A percentile compares a stretch with the other conserved stretches of the same genome.
These are phyloP conservation scores for Platalea minor DNA, from an alignment of 2,797 vertebrate species.

Conservation along the genomic window DNA sequence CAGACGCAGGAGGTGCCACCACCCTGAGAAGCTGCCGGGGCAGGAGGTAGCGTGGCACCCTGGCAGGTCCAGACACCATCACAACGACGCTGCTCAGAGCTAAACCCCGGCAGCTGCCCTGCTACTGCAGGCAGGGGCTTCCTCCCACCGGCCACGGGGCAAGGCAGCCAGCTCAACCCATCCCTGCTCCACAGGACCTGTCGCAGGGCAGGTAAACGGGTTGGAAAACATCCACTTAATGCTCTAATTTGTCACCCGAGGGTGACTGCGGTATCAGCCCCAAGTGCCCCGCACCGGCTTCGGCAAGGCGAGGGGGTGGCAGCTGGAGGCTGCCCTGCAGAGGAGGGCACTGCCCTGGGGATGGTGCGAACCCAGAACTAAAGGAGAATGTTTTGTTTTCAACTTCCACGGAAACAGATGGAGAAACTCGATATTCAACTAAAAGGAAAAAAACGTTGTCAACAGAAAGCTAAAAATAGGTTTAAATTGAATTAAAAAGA, in stretches of 20 bases:
- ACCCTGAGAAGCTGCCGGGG: neutral
- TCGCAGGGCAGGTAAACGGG: neutral
- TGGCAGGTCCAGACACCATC: neutral
- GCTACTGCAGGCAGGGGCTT: neutral
- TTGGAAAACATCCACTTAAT: neutral
- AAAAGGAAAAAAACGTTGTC: conserved; percentile 85
- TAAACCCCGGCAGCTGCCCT: neutral
- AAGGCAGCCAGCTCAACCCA: neutral
- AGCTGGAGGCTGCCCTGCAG: conserved; percentile 31
- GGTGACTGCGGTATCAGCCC: neutral
- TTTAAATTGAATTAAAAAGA: conserved; percentile 85
- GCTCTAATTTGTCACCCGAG: neutral
- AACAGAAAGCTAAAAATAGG: conserved; percentile 87
- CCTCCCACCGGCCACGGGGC: neutral
- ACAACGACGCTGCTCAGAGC: neutral
- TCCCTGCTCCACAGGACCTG: neutral
- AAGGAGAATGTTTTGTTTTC: conserved; percentile 81
- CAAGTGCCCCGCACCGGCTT: neutral
- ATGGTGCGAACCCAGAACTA: conserved; percentile 75
- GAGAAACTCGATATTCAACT: conserved; percentile 86
- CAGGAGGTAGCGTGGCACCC: neutral
- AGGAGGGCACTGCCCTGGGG: conserved; percentile 47
- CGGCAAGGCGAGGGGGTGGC: neutral
- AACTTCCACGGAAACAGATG: conserved; percentile 86
- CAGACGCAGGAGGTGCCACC: neutral